These are phyloP conservation scores for Porites lutea DNA, from an alignment of 64 coral and sea anemone species.

Conservation along the genomic window DNA sequence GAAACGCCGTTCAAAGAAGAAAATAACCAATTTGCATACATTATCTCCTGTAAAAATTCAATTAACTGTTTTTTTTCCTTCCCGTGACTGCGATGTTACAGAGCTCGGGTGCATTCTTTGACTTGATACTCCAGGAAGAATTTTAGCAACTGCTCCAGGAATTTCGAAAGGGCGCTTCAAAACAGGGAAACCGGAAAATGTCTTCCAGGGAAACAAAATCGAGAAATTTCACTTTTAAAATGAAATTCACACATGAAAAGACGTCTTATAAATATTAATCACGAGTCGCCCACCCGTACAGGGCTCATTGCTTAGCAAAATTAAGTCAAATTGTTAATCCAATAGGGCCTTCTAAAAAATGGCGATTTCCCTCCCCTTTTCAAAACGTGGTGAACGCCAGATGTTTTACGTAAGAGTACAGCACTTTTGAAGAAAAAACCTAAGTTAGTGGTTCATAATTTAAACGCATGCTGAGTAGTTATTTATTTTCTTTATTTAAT, in stretches of 20 bases:
- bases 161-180: neutral
- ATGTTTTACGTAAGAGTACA: neutral
- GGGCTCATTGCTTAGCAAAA: constrained; percentile 17
- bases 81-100: neutral
- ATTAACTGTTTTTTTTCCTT: constrained; percentile 51
- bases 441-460: neutral
- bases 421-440: neutral
- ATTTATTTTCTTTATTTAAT: constrained; percentile 7
- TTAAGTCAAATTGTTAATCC: constrained; percentile 22
- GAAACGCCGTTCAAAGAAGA: constrained; percentile 32
- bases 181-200: neutral
- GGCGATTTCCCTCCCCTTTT: neutral
- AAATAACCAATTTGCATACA: constrained; percentile 61
- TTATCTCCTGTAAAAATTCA: constrained; percentile 68
- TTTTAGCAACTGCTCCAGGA: neutral
- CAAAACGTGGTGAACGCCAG: neutral
- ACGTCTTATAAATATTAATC: constrained; percentile 53
- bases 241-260: constrained; percentile 36
- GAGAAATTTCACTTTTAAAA: constrained; percentile 16
- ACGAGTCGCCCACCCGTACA: constrained; percentile 9
- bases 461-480: neutral
- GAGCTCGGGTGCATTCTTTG: neutral
- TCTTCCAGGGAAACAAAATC: neutral
- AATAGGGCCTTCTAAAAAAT: neutral
- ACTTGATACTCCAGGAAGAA: neutral